Conservation (phyloP, 2,797 vertebrate genomes). For the Neosalanx taihuensis region DNA sequence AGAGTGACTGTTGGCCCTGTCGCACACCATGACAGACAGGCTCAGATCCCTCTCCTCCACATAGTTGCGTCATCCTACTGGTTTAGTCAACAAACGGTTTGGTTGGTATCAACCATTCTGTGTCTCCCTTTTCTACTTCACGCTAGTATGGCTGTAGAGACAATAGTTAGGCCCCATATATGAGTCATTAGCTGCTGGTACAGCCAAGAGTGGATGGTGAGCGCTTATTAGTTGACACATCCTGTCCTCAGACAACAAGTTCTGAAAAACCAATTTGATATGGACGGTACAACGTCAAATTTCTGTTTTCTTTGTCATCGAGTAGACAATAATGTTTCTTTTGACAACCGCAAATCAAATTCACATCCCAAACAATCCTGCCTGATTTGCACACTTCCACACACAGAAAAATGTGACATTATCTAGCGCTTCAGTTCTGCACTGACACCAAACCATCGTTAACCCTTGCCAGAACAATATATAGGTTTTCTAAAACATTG, state of each 20-base stretch:
- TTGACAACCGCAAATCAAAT: conserved; percentile 15
- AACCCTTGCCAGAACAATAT: conserved; percentile 9
- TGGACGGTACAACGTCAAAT: conserved; percentile 33
- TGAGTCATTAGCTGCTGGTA: conserved; percentile 67
- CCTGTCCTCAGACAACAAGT: conserved; percentile 50
- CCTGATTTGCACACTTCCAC: neutral
- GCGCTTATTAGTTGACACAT: conserved; percentile 66
- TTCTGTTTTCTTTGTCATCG: conserved; percentile 24
- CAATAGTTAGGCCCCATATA: conserved; percentile 32
- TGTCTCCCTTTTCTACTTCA: conserved; percentile 1
- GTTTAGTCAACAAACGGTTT: conserved; percentile 23
- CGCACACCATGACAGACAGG: conserved; percentile 43
- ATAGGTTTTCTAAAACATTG: conserved; percentile 33
- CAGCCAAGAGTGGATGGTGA: conserved; percentile 63
- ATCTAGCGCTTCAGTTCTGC: neutral
- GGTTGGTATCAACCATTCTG: conserved; percentile 12
- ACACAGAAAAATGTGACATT: neutral
- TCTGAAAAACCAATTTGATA: conserved; percentile 49
- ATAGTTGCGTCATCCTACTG: conserved; percentile 58
- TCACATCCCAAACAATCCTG: neutral
- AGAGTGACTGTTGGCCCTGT: conserved; percentile 48
- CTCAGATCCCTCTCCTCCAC: conserved; percentile 46
- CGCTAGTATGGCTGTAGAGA: conserved; percentile 18
- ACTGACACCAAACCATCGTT: conserved; percentile 13
- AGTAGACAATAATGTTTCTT: conserved; percentile 17